Base-by-base conservation (phyloP, 2,797 vertebrate species). In the Crenuchus spilurus region DNA sequence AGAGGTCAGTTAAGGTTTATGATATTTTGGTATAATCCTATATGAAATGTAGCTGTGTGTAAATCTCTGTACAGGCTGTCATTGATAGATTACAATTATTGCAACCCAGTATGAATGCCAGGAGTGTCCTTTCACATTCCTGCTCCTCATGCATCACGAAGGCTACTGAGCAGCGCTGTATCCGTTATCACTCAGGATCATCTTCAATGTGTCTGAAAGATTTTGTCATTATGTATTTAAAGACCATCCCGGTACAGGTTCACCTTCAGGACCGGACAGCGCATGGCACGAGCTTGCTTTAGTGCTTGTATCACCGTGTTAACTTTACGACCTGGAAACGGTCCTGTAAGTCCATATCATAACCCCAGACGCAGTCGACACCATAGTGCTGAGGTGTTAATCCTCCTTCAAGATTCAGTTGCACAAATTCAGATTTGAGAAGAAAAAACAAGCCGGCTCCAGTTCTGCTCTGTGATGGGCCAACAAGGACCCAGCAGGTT, bases 241-340 rank as follows among this genome's bases (percentile, higher is more conserved):
- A 14, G 35, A 52, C 26, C 22, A n/a, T n/a, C n/a, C n/a, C n/a
- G n/a, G n/a, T n/a, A n/a, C n/a, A 28, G 13, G 26, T 28, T 37
- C 18, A 10, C 6, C 49, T 31, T 49, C 18, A 9, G 7, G 4
- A 46, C 31, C 46, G 33, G 35, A 66, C 69, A 72, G 41, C 65
- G 9, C 2, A 51, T 48, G 28, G 35, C n/a, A 71, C 8, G 8
- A 31, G 24, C 24, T 60, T 63, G 68, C 62, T 74, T n/a, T 48
- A 61, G 30, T 14, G 35, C 16, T 18, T n/a, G 52, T 57, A 70
- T 42, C 26, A 52, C 37, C 37, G 57, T 75, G 71, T 70, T 58
- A 79, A 74, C 70, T 90, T 91, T 88, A 90, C 88, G 86, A 87
- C 79, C 85, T 90, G 88, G 54, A 64, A 81, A 86, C 82, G 69